Evolutionary conservation across 2,113 vertebrate species (phyloP).

Genomic region (Oryzias melastigma): DNA sequence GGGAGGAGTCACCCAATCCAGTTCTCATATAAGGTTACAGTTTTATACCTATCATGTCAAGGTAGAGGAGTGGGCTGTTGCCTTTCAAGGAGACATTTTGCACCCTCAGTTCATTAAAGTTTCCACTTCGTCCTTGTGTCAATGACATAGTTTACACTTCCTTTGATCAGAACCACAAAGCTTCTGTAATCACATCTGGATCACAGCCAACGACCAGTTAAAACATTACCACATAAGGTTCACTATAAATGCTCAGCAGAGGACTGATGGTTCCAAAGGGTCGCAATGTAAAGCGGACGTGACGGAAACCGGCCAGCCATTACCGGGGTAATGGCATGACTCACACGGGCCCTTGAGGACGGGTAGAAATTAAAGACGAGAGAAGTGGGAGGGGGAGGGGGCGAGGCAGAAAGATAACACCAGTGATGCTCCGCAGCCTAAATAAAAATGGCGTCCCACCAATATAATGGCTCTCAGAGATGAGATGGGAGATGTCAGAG

Average conservation of each 20-base stretch:
- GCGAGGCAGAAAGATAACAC: conserved; percentile 47
- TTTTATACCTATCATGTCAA: too few relatives aligned
- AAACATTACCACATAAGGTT: too few relatives aligned
- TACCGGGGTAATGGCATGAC: conserved; percentile 62
- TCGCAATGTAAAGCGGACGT: conserved; percentile 26
- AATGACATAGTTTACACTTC: too few relatives aligned
- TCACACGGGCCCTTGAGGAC: conserved; percentile 55
- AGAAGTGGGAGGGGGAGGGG: conserved; percentile 17
- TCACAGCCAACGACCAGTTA: too few relatives aligned
- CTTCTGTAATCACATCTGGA: too few relatives aligned
- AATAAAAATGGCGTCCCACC: conserved; percentile 8
- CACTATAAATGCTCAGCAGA: conserved; percentile 6
- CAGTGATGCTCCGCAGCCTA: conserved; percentile 36
- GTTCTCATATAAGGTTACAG: too few relatives aligned
- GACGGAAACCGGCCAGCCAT: conserved; percentile 46
- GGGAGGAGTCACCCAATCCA: too few relatives aligned
- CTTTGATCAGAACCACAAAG: too few relatives aligned
- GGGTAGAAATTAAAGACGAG: conserved; percentile 59
- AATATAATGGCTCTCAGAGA: conserved; percentile 27
- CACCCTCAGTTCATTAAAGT: too few relatives aligned
- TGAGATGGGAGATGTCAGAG: conserved; percentile 27
- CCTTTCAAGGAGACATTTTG: too few relatives aligned
- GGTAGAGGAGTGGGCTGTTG: too few relatives aligned
- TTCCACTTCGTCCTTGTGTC: too few relatives aligned
- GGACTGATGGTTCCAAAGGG: conserved; percentile 1